Conservation (phyloP, 2,113 vertebrate genomes). For the Rostratula benghalensis region DNA sequence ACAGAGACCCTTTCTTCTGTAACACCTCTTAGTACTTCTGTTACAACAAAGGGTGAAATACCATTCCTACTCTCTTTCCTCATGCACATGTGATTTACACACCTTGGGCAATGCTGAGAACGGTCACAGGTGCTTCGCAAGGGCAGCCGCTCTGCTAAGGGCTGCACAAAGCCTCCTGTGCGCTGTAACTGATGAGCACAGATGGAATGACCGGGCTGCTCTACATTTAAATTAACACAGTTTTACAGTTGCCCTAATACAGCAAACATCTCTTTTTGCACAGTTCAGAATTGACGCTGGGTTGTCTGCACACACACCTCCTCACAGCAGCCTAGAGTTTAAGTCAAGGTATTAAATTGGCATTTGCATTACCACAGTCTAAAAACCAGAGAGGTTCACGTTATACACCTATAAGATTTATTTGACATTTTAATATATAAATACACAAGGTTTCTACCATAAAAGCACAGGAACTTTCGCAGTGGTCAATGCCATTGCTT, state of each 20-base stretch:
- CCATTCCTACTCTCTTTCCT: neutral
- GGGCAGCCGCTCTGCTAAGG: neutral
- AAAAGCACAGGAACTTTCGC: constrained; percentile 66
- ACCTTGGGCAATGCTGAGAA: neutral
- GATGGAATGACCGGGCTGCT: neutral
- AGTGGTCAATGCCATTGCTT: neutral
- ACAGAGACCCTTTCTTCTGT: neutral
- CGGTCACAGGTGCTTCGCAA: neutral
- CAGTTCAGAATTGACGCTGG: neutral
- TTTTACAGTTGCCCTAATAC: neutral
- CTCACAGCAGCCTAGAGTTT: neutral
- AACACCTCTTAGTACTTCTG: neutral
- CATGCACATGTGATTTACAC: neutral
- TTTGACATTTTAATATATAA: constrained; percentile 20
- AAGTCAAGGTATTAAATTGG: neutral
- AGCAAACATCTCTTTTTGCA: neutral
- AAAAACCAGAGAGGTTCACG: neutral
- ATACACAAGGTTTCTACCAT: constrained; percentile 45
- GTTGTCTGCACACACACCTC: neutral
- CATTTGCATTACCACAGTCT: neutral
- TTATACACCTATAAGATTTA: neutral
- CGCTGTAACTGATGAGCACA: neutral
- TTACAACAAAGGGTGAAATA: neutral
- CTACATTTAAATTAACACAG: neutral
- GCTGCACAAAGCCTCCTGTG: neutral